Evolutionary conservation across 2,888 invertebrate genomes (phyloP), one percentile per base, ranked within the genome.

Genomic region (Xylota sylvarum): DNA sequence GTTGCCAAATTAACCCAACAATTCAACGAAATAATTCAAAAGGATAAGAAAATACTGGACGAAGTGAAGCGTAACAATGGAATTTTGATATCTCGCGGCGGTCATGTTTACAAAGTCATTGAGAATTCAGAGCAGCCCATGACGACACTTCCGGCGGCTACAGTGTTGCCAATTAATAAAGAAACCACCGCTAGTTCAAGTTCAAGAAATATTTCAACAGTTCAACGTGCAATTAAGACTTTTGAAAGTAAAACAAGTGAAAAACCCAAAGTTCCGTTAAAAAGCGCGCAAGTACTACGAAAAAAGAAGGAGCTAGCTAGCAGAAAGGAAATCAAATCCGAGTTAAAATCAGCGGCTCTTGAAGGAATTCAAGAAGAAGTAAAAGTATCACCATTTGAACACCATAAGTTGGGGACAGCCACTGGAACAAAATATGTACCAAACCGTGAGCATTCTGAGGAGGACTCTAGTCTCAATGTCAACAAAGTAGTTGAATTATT

Each of bases 1-100:
- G 96, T 96, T 40, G 95, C 95, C 58, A 94, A 95, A 90, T 91
- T 96, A 78, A 95, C 96, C 0, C 94, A 94, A 88, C 95, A 95
- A 90, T 96, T 95, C 89, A 96, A 96, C 90, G 94, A 95, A 90
- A 93, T 95, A 89, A 94, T 94, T 85, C 92, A 92, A 72, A 91
- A 92, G 83, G 92, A 93, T 84, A 89, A 90, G 10, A 90, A 90
- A 4, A 89, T 94, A 6, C 90, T 94, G 48, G 94, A 94, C 88
- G 94, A 94, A 89, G 93, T 94, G 5, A 94, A 94, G 91, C 93
- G 94, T 69, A 94, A 94, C 89, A 93, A 90, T 91, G 94, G 93
- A 91, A 94, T 94, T 50, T 88, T 93, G 80, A 88, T 90, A 90
- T 90, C 90, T 88, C 92, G 91, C 88, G 93, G 91, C 65, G 89